These are phyloP conservation scores for Leucoma salicis DNA, from an alignment of 2,888 invertebrate genomes.

Conservation along the genomic window DNA sequence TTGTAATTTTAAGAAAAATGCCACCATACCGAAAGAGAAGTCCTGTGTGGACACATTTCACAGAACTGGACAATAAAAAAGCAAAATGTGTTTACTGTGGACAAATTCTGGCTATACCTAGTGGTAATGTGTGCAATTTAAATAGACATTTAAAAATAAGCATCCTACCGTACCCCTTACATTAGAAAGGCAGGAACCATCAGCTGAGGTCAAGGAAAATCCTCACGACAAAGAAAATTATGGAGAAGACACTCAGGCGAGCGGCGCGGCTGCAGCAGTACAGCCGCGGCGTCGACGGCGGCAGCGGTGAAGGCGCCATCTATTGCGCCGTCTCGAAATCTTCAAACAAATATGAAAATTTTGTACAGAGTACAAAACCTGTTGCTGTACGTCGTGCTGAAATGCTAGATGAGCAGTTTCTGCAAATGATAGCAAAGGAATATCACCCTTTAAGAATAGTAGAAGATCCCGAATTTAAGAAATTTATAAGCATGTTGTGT, in stretches of 20 bases:
- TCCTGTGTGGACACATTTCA: slow-evolving; percentile 12
- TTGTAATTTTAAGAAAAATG: too few species aligned
- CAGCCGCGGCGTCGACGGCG: not conserved
- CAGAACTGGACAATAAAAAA: slow-evolving; percentile 7
- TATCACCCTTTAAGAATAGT: slow-evolving; percentile 15
- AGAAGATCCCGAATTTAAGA: not conserved
- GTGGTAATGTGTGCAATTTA: not conserved
- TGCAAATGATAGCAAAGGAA: slow-evolving; percentile 10
- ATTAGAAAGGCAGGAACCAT: not conserved
- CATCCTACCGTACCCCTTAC: not conserved
- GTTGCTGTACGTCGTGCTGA: not conserved
- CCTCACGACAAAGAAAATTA: too few species aligned
- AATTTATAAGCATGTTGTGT: not conserved
- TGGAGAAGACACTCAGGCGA: too few species aligned
- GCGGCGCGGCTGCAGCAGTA: too few species aligned
- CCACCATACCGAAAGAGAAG: slow-evolving; percentile 13
- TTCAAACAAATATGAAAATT: not conserved
- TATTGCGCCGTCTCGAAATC: not conserved
- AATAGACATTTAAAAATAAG: not conserved
- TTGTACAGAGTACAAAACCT: not conserved
- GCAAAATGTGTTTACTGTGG: not conserved
- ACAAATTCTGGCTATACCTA: not conserved
- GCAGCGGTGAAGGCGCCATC: not conserved
- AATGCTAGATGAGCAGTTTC: slow-evolving; percentile 8
- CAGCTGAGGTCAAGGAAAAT: not conserved